A percentile compares a stretch with the other conserved stretches of the same genome.
These are phyloP conservation scores for Malthinus seriepunctatus DNA, from an alignment of 2,888 invertebrate genomes.

Conservation along the genomic window DNA sequence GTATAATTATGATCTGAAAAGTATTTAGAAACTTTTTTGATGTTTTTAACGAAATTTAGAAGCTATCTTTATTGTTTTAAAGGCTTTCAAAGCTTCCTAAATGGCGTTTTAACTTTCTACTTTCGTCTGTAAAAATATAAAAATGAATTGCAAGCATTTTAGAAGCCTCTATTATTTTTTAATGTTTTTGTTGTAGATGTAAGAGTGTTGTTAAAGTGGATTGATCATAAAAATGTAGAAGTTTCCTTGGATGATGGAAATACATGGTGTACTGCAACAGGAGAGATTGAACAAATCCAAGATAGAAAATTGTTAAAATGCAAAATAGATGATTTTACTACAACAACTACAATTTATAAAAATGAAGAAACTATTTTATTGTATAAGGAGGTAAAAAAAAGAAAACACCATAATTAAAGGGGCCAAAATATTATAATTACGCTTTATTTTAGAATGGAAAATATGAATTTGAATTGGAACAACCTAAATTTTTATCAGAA, in stretches of 20 bases:
- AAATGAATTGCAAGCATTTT: no score
- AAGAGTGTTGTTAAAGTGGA: conserved; percentile 62
- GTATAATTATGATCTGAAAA: neutral
- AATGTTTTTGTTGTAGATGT: conserved; percentile 56
- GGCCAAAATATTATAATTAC: neutral
- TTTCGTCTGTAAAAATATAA: no score
- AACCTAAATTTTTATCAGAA: conserved; percentile 61
- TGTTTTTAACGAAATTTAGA: no score
- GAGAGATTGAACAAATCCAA: conserved; percentile 50
- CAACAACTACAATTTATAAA: conserved; percentile 61
- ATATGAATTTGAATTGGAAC: conserved; percentile 64
- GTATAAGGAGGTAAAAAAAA: conserved; percentile 62
- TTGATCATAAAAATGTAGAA: conserved; percentile 53
- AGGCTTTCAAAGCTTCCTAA: no score
- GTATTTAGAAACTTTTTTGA: no score
- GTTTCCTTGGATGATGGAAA: conserved; percentile 58
- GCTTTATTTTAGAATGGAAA: conserved; percentile 64
- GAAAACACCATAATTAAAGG: neutral
- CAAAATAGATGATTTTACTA: conserved; percentile 60
- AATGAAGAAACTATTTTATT: conserved; percentile 63
- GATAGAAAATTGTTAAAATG: conserved; percentile 55
- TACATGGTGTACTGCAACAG: conserved; percentile 60
- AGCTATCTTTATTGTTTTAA: no score
- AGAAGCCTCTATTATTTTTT: no score
- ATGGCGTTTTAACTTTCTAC: no score